These are phyloP conservation scores for Drosophila novamexicana DNA, from an alignment of 1,140 invertebrate species.

Conservation along the genomic window DNA sequence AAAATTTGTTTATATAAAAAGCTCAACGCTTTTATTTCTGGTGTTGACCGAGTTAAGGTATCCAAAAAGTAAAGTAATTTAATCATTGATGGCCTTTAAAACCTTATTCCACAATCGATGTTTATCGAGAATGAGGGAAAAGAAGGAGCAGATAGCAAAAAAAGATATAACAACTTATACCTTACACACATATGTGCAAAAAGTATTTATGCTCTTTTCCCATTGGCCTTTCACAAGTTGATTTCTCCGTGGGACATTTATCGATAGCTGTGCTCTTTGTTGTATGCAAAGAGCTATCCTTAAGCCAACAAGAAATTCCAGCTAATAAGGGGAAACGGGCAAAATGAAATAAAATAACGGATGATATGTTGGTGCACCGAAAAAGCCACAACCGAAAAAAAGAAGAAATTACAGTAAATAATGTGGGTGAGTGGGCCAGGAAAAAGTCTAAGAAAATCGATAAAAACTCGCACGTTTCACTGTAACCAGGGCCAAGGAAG, in stretches of 20 bases:
- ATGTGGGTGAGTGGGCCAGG: conserved; percentile 56
- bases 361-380: conserved; percentile 18
- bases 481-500: conserved; percentile 32
- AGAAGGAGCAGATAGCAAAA: no score
- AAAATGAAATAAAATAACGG: conserved; percentile 46
- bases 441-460: conserved; percentile 66
- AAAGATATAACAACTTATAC: no score
- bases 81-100: no score
- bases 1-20: no score
- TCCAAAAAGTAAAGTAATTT: no score
- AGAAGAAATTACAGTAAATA: conserved; percentile 67
- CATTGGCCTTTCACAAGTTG: neutral
- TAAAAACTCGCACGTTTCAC: conserved; percentile 61
- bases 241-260: conserved; percentile 37
- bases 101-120: no score
- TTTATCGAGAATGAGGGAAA: no score
- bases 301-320: conserved; percentile 42
- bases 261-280: neutral
- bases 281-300: conserved; percentile 15
- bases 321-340: conserved; percentile 58
- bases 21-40: no score
- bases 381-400: conserved; percentile 52
- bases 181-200: no score
- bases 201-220: no score
- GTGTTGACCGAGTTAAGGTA: no score